These are phyloP conservation scores for Neolamprologus caudopunctatus DNA, from an alignment of 2,113 vertebrate genomes.

Conservation along the genomic window DNA sequence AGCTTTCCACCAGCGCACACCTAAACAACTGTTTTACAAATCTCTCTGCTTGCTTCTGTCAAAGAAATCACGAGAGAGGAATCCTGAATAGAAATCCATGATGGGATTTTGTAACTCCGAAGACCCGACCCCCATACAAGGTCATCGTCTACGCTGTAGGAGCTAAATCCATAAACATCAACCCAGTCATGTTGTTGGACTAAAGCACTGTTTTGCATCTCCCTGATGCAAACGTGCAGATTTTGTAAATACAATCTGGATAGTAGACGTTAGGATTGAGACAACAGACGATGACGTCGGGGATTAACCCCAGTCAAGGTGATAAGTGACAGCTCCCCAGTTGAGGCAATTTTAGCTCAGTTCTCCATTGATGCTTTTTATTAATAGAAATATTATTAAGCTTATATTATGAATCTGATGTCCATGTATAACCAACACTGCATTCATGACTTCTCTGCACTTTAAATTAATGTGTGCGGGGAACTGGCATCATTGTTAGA, in stretches of 20 bases:
- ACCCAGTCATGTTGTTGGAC: not conserved
- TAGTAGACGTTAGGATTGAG: not conserved
- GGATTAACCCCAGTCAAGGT: not conserved
- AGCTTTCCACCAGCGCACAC: not conserved
- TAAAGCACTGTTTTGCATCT: not conserved
- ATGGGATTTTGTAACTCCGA: not conserved
- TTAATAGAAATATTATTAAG: not conserved
- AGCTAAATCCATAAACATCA: not conserved
- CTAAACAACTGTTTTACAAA: not conserved
- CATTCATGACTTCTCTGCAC: not conserved
- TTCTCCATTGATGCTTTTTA: not conserved
- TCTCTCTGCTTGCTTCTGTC: not conserved
- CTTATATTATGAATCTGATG: not conserved
- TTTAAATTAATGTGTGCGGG: not conserved
- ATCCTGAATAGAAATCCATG: not conserved
- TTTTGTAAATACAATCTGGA: not conserved
- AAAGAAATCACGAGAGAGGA: not conserved
- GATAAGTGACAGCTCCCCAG: not conserved
- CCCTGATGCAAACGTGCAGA: not conserved
- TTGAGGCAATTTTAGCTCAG: not conserved
- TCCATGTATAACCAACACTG: not conserved
- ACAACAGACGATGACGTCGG: accelerated
- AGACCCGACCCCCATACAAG: not conserved
- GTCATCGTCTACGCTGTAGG: not conserved
- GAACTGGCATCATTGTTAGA: not conserved